Evolutionary conservation across 2,797 vertebrate genomes (phyloP).

Genomic region (Neosalanx taihuensis): DNA sequence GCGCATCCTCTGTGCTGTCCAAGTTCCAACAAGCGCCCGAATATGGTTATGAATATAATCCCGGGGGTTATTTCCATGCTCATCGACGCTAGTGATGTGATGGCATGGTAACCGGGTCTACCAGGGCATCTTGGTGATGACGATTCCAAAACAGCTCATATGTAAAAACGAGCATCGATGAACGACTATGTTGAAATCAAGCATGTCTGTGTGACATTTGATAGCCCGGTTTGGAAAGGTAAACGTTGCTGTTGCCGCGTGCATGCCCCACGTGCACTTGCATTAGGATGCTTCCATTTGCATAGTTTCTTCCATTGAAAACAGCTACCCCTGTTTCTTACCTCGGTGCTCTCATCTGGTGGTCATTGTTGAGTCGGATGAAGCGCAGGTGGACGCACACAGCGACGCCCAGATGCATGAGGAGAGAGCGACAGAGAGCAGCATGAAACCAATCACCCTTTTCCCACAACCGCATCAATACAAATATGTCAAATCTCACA

Average conservation of each 20-base stretch:
- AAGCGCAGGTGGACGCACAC: constrained; percentile 72
- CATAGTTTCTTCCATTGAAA: background rate
- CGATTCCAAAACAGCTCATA: background rate
- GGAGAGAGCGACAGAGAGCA: constrained; percentile 47
- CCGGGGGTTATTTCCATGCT: constrained; percentile 22
- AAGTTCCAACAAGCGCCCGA: constrained; percentile 52
- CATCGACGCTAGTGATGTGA: constrained; percentile 33
- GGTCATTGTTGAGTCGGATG: constrained; percentile 39
- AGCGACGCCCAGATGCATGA: constrained; percentile 52
- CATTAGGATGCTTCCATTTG: background rate
- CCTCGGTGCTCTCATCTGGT: constrained; percentile 74
- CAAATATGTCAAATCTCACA: background rate
- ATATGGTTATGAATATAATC: constrained; percentile 53
- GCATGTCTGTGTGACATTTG: background rate
- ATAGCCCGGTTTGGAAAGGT: background rate
- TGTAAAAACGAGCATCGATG: background rate
- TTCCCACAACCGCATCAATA: background rate
- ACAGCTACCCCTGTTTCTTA: constrained; percentile 45
- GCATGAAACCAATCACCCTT: constrained; percentile 7
- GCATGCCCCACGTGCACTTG: background rate
- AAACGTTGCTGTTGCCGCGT: background rate
- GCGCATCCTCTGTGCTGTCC: constrained; percentile 28
- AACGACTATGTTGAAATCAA: no score
- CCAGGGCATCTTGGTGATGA: constrained; percentile 11
- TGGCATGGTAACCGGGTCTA: constrained; percentile 8